These are phyloP conservation scores for Simalia tracyae DNA, from an alignment of 2,797 vertebrate genomes.

Conservation along the genomic window DNA sequence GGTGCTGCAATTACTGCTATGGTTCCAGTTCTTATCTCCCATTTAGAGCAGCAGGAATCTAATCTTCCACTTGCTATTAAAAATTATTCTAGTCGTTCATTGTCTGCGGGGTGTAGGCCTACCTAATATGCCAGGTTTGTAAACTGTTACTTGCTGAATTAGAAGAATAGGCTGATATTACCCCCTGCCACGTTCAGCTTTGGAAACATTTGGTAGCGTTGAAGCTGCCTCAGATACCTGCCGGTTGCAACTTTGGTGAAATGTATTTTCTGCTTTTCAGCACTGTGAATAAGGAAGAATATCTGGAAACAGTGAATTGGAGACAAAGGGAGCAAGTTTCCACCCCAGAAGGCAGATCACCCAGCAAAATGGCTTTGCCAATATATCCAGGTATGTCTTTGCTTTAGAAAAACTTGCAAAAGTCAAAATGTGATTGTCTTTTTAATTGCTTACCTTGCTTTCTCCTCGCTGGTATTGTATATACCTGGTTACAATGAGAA, in stretches of 20 bases:
- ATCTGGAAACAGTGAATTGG: constrained; percentile 40
- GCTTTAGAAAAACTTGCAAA: neutral
- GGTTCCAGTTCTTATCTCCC: neutral
- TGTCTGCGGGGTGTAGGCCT: neutral
- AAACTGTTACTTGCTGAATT: neutral
- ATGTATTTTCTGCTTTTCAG: constrained; percentile 46
- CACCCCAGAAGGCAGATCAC: constrained; percentile 69
- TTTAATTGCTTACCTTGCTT: neutral
- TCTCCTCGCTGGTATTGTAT: neutral
- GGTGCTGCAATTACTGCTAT: neutral
- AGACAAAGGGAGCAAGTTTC: constrained; percentile 71
- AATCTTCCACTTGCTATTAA: neutral
- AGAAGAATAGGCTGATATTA: neutral
- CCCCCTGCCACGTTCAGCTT: neutral
- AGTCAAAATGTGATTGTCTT: neutral
- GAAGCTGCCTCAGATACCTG: neutral
- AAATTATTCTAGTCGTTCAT: neutral
- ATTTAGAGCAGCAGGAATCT: neutral
- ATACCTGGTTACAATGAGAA: neutral
- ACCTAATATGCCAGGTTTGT: no score
- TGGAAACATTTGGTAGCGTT: neutral
- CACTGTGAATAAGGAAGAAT: constrained; percentile 62
- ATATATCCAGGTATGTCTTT: constrained; percentile 72
- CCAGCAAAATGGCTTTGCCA: constrained; percentile 76
- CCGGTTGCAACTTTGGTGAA: constrained; percentile 10